These are phyloP conservation scores for Dreissena rostriformis DNA, from an alignment of 1,140 invertebrate genomes.

Conservation along the genomic window DNA sequence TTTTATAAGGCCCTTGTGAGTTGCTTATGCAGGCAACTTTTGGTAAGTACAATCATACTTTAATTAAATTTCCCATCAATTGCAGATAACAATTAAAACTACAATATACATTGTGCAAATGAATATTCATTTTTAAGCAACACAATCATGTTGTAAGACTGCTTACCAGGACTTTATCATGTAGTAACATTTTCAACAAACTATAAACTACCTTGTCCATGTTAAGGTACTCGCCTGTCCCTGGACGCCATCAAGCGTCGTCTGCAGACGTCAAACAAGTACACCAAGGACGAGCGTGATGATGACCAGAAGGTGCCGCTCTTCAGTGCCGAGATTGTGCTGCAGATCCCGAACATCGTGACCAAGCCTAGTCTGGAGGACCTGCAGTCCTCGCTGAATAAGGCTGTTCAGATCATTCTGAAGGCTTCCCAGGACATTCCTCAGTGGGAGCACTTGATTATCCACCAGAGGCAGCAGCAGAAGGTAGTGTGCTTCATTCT, in stretches of 20 bases:
- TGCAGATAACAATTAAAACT: too few species aligned
- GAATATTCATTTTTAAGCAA: too few species aligned
- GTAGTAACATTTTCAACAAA: too few species aligned
- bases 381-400: slow-evolving; percentile 93
- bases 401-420: slow-evolving; percentile 82
- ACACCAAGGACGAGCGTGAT: slow-evolving; percentile 72
- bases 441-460: slow-evolving; percentile 79
- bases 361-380: slow-evolving; percentile 94
- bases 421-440: slow-evolving; percentile 80
- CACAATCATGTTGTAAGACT: too few species aligned
- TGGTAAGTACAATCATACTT: too few species aligned
- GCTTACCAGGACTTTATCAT: too few species aligned
- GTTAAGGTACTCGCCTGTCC: slow-evolving; percentile 77
- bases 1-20: too few species aligned
- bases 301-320: slow-evolving; percentile 76
- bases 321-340: slow-evolving; percentile 85
- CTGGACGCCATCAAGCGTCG: slow-evolving; percentile 80
- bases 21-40: too few species aligned
- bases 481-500: slow-evolving; percentile 67
- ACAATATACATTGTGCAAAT: too few species aligned
- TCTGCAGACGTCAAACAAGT: slow-evolving; percentile 78
- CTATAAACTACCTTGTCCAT: neutral
- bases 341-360: slow-evolving; percentile 93
- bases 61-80: too few species aligned
- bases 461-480: slow-evolving; percentile 79